Evolutionary conservation across 2,797 vertebrate genomes (phyloP).

Genomic region (Enteromius afrohamiltoni): DNA sequence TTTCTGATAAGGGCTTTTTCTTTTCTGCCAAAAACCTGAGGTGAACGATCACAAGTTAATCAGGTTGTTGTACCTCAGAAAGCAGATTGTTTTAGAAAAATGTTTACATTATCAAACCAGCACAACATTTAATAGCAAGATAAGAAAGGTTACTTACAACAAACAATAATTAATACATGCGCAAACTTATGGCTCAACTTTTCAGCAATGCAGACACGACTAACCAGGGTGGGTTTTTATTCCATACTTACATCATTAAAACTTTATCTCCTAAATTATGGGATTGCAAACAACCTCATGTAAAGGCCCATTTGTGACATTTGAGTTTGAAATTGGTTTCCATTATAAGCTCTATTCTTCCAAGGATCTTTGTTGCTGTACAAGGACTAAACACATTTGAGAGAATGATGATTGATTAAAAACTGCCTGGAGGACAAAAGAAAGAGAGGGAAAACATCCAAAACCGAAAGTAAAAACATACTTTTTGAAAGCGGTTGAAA

Average conservation of each 20-base stretch:
- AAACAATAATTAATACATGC: slow-evolving; percentile 41
- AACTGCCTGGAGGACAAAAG: slow-evolving; percentile 52
- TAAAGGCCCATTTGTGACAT: slow-evolving; percentile 70
- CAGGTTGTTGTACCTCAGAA: neutral
- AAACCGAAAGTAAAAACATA: slow-evolving; percentile 67
- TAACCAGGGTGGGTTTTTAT: slow-evolving; percentile 66
- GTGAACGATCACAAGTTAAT: slow-evolving; percentile 40
- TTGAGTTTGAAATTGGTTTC: slow-evolving; percentile 72
- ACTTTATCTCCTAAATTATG: slow-evolving; percentile 71
- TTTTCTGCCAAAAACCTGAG: slow-evolving; percentile 91
- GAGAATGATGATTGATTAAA: slow-evolving; percentile 71
- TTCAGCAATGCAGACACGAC: slow-evolving; percentile 64
- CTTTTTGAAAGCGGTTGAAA: slow-evolving; percentile 82
- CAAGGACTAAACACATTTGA: slow-evolving; percentile 76
- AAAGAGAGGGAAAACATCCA: slow-evolving; percentile 53
- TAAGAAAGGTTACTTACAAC: slow-evolving; percentile 21
- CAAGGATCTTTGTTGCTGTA: slow-evolving; percentile 72
- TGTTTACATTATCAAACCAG: neutral
- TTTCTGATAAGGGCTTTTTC: slow-evolving; percentile 76
- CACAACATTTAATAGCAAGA: slow-evolving; percentile 12
- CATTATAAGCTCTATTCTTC: slow-evolving; percentile 76
- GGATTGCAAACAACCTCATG: slow-evolving; percentile 74
- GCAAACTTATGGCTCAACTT: slow-evolving; percentile 58
- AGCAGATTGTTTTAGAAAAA: neutral
- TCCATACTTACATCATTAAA: slow-evolving; percentile 74